Evolutionary conservation across 2,797 vertebrate genomes (phyloP), one percentile per base, ranked within the genome.

Genomic region (Hippocampus kuda): DNA sequence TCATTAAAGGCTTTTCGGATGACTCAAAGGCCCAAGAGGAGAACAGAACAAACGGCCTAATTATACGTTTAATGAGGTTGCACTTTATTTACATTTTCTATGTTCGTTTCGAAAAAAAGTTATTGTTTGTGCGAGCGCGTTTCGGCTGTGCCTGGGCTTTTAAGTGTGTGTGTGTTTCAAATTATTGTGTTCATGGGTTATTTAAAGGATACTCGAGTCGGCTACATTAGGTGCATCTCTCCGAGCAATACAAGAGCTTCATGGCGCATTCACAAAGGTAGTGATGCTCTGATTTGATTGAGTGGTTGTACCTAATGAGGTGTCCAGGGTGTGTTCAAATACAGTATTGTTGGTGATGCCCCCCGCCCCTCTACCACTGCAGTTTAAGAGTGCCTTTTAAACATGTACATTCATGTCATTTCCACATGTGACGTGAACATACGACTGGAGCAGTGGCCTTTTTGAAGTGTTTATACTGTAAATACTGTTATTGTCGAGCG

Each of bases 11-110:
- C 42, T 65, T 27, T 65, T 65, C 8, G 42, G 42, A 48, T 65
- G 42, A 65, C 42, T 46, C 44, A 48, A 44, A 65, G 41, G 22
- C 62, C 41, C 22, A 24, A 24, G 41, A 63, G 61, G 65, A 72
- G 34, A 71, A 62, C 34, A 72, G 1, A 67, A 75, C 54, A 5
- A 72, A 15, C 70, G 3, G 26, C 59, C 65, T 67, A 67, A 67
- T 74, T 73, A 72, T 72, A 75, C 74, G 84, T 82, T 78, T 84
- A 78, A 75, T 78, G 68, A 81, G 75, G 79, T 88, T 90, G 89
- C 88, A 90, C 88, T 91, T 90, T 90, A 90, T 72, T 75, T 86
- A 83, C 81, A 78, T 69, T 77, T 73, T 67, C 68, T n/a, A 3
- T 67, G 22, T 67, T n/a, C 13, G 49, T 20, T 15, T 42, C 22